Conservation (phyloP, 2,888 invertebrate species). For the Drosophila monieri region DNA sequence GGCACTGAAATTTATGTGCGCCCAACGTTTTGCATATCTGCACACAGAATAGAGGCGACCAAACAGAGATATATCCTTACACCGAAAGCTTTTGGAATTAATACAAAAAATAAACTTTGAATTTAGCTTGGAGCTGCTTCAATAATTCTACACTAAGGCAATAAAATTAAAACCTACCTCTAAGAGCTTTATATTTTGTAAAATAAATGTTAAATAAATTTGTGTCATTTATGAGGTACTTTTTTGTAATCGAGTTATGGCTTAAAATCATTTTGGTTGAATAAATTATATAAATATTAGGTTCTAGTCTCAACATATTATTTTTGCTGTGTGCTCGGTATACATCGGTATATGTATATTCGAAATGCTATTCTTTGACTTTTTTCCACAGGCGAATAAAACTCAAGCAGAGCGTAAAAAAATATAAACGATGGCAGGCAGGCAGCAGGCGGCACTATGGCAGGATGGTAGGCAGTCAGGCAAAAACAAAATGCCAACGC, state of each 20-base stretch:
- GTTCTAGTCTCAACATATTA: background rate
- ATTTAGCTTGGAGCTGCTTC: background rate
- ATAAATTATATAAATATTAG: background rate
- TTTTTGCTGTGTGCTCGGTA: conserved; percentile 7
- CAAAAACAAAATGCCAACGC: conserved; percentile 48
- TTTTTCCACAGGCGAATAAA: conserved; percentile 57
- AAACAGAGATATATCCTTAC: conserved; percentile 29
- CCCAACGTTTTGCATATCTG: conserved; percentile 73
- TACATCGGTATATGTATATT: conserved; percentile 3
- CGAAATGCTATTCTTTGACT: conserved; percentile 13
- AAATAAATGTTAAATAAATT: too few relatives aligned
- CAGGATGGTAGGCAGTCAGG: conserved; percentile 33
- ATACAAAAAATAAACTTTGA: background rate
- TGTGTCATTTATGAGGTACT: too few relatives aligned
- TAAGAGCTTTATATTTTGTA: too few relatives aligned
- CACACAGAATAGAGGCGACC: conserved; percentile 37
- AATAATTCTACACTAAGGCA: background rate
- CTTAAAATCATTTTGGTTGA: background rate
- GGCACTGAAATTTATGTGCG: conserved; percentile 70
- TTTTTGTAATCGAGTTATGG: background rate
- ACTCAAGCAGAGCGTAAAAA: conserved; percentile 75
- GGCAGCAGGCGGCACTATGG: conserved; percentile 33
- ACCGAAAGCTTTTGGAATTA: conserved; percentile 1
- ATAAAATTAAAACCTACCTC: background rate
- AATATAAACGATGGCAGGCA: conserved; percentile 60